These are phyloP conservation scores for Amblyopsis rosae DNA, from an alignment of 2,113 vertebrate species.

Conservation along the genomic window DNA sequence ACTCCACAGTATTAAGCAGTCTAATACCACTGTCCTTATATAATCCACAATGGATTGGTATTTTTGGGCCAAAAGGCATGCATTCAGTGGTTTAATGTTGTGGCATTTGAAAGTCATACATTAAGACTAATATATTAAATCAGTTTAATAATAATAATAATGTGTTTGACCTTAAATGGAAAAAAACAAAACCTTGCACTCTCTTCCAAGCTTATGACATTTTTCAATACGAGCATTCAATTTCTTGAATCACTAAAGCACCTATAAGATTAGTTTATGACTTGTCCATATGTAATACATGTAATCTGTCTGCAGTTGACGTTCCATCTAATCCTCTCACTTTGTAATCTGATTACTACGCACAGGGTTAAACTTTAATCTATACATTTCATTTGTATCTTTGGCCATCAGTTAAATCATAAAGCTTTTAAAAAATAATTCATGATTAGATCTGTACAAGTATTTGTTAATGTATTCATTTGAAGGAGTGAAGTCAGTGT, in stretches of 20 bases:
- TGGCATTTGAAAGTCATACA: conserved; percentile 22
- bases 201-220: not conserved
- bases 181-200: conserved; percentile 16
- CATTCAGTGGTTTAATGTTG: conserved; percentile 38
- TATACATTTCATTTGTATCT: too few species aligned
- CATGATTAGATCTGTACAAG: too few species aligned
- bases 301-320: conserved; percentile 37
- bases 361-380: not conserved
- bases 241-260: conserved; percentile 21
- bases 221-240: conserved; percentile 10
- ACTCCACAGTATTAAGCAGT: conserved; percentile 26
- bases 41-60: conserved; percentile 50
- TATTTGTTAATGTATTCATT: too few species aligned
- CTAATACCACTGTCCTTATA: conserved; percentile 40
- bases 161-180: conserved; percentile 17
- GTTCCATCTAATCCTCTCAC: conserved; percentile 19
- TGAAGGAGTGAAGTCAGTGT: too few species aligned
- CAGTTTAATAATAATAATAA: too few species aligned
- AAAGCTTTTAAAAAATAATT: too few species aligned
- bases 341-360: conserved; percentile 42
- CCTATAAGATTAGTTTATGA: conserved; percentile 36
- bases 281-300: conserved; percentile 6
- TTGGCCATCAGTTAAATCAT: too few species aligned
- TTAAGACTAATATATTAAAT: conserved; percentile 5
- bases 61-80: conserved; percentile 34